Base-by-base conservation (phyloP, 1,140 invertebrate species). In the Drosophila micromelanica region DNA sequence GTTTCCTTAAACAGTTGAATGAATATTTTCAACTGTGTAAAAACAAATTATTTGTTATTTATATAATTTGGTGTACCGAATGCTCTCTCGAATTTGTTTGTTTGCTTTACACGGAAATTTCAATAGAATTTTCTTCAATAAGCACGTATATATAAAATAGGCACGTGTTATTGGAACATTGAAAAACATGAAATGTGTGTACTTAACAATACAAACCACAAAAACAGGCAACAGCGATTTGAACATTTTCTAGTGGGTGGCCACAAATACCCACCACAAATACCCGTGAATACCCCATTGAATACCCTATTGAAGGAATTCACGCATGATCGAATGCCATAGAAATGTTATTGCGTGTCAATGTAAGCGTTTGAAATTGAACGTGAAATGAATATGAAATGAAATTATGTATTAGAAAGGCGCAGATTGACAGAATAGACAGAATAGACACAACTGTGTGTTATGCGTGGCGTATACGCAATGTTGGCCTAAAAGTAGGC, bases 401-500 rank as follows among this genome's bases (percentile, higher is more conserved):
- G 72, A 52, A 52, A 64, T 59, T 61, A 62, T 76, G 48, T 71
- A 59, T 35, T 38, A 56, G 27, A 64, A 55, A 42, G 59, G 51
- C 43, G 49, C 56, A 63, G 67, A 27, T 40, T 46, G 69, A 38
- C 11, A 55, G 40, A 15, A 27, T 23, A 2, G 20, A 23, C 20
- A 17, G 17, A 67, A 27, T 40, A 51, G 69, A 38, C 11, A 55
- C 37, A 15, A 23, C 12, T 38, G 20, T 40, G 23, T 48, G 56
- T 27, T 38, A 51, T 38, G 55, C 62, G 32, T 60, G 75, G 65
- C 82, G 82, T 81, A 86, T 86, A 56, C 76, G 84, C 72, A 86
- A 87, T 79, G 30, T 48, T 56, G 67, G 55, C 72, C 82, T 56
- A 40, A 35, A 86, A 87, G 78, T 87, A 86, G 67, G 82, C 82